phyloP scores from a whole-genome alignment of 2,113 vertebrate genomes.

The Erythrocebus patas region DNA sequence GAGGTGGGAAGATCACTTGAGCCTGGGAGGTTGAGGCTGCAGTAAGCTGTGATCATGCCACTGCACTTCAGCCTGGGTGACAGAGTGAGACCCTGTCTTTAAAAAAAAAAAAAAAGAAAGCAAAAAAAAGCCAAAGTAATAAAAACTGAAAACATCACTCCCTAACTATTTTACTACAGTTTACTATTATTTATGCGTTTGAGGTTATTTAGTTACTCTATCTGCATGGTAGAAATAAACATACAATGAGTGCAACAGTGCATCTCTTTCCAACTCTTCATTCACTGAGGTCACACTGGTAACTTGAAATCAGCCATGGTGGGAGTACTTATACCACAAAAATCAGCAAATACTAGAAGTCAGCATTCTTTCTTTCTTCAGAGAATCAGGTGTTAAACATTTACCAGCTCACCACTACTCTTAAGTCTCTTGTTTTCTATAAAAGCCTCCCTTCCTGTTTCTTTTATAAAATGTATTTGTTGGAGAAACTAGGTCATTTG shows the following conservation, averaged over 20 bases:
- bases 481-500: constrained; percentile 30
- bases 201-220: not conserved
- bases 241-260: not conserved
- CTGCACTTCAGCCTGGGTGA: not conserved
- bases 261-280: not conserved
- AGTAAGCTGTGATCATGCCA: not conserved
- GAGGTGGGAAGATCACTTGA: not conserved
- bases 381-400: not conserved
- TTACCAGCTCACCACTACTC: not conserved
- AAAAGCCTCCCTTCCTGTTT: not conserved
- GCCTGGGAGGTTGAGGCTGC: not conserved
- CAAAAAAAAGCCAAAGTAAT: not conserved
- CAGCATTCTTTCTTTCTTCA: not conserved
- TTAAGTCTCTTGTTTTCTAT: not conserved
- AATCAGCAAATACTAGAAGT: not conserved
- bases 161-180: not conserved
- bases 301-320: not conserved
- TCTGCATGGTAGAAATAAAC: not conserved
- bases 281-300: not conserved
- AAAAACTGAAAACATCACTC: not conserved
- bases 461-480: constrained; percentile 25
- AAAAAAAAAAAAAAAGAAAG: no score
- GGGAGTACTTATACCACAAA: not conserved
- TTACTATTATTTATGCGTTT: constrained; percentile 3
- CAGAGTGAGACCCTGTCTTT: not conserved